Base-by-base conservation (phyloP, 2,888 invertebrate genomes). In the Microctonus brassicae region DNA sequence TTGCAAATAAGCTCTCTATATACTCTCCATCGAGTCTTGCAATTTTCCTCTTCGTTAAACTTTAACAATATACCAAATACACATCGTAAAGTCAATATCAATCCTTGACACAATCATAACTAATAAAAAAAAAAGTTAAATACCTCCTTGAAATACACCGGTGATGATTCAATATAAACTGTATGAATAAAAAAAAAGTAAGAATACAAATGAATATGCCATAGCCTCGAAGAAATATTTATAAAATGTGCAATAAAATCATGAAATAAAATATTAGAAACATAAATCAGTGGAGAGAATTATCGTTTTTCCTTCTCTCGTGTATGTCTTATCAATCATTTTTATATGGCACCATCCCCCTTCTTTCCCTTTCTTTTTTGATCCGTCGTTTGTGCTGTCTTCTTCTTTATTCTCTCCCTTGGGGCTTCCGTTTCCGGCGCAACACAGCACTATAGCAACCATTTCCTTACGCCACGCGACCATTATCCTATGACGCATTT, bases 391-490 rank as follows among this genome's bases (percentile, higher is more conserved):
- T n/a, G n/a, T n/a, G n/a, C 29, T 29, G 42, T 52, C 67, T 72
- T 70, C 57, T 57, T 69, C n/a, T 65, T 55, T 69, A 24, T 65
- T 52, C 64, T 67, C 62, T 66, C 17, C 47, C 60, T n/a, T 47
- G 69, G 53, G 42, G 34, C 63, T 72, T 76, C 79, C 76, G n/a
- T 73, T 79, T 77, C 79, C 77, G 79, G 73, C 70, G 74, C 68
- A 70, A 74, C 65, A 17, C 47, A 17, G 47, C 47, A 20, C 7
- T n/a, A 42, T n/a, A 13, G 5, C 73, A 75, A 74, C 75, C 78
- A 78, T 79, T 79, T 79, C 79, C 79, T 34, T 36, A 47, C 17
- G 75, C 72, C 78, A 78, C 79, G 78, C 75, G 78, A 76, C 79
- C 73, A 70, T 72, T 69, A 39, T 53, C 24, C 62, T 72, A 70